A percentile compares a stretch with the other conserved stretches of the same genome.
phyloP scores from a whole-genome alignment of 2,797 vertebrate genomes.

The Anas capensis region DNA sequence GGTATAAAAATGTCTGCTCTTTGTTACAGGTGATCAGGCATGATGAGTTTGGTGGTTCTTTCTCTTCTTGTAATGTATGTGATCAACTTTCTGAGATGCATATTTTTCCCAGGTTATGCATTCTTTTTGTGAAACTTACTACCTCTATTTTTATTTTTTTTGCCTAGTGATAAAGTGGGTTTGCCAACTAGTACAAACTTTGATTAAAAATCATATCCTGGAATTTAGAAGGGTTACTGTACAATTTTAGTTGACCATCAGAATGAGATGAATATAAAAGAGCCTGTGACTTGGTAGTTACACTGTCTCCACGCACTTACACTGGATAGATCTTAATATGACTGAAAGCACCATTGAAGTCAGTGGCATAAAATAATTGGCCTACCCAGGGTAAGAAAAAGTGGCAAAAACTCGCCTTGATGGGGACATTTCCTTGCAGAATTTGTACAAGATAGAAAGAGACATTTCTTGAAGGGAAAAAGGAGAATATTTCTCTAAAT shows the following conservation, averaged over 20 bases:
- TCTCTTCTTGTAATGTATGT: neutral
- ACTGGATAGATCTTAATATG: too few species aligned
- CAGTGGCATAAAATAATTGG: neutral
- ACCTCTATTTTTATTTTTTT: neutral
- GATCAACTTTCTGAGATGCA: neutral
- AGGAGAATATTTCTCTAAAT: neutral
- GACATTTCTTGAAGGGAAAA: neutral
- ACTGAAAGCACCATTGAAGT: neutral
- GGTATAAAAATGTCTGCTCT: neutral
- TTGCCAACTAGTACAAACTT: neutral
- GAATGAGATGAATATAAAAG: neutral
- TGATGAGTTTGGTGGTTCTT: neutral
- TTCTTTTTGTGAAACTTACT: neutral
- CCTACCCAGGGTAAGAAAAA: neutral
- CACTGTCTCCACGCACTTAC: neutral
- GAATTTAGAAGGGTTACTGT: neutral
- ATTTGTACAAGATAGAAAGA: neutral
- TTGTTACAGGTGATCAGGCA: neutral
- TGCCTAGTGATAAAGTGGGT: neutral
- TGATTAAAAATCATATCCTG: neutral
- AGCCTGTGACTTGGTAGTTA: neutral
- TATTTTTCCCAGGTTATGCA: neutral
- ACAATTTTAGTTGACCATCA: neutral
- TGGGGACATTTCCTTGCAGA: neutral
- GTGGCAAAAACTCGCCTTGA: accelerated